phyloP scores from a whole-genome alignment of 2,113 vertebrate genomes.

The Ornithorhynchus anatinus region DNA sequence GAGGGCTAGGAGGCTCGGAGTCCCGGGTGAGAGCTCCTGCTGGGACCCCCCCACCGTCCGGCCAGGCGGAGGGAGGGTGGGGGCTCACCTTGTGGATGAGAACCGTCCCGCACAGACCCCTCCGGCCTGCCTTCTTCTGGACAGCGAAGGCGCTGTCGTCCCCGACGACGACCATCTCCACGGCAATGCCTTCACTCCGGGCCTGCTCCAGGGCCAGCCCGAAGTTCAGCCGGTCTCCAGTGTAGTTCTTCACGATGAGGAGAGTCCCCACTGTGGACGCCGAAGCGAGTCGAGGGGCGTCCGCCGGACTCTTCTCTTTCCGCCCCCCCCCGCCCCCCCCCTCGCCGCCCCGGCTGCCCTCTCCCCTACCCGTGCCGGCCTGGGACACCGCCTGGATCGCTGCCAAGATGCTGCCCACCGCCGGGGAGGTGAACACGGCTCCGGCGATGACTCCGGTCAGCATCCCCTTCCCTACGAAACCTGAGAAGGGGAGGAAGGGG shows the following conservation, averaged over 20 bases:
- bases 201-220: slow-evolving; percentile 90
- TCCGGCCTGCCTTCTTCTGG: slow-evolving; percentile 83
- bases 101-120: slow-evolving; percentile 89
- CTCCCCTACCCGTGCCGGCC: slow-evolving; percentile 76
- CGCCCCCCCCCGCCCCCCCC: too few relatives aligned
- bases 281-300: neutral
- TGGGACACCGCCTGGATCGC: slow-evolving; percentile 81
- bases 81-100: slow-evolving; percentile 90
- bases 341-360: fast-evolving
- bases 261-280: slow-evolving; percentile 73
- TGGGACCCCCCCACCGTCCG: too few relatives aligned
- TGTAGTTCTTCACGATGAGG: slow-evolving; percentile 96
- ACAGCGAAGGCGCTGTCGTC: slow-evolving; percentile 87
- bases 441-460: slow-evolving; percentile 89
- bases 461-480: slow-evolving; percentile 93
- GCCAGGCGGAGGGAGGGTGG: too few relatives aligned
- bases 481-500: slow-evolving; percentile 53
- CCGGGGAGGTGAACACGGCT: slow-evolving; percentile 88
- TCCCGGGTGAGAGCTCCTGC: fast-evolving
- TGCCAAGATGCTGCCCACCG: slow-evolving; percentile 87
- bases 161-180: slow-evolving; percentile 86
- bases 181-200: slow-evolving; percentile 69
- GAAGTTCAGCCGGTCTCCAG: slow-evolving; percentile 93
- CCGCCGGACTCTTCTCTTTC: neutral
- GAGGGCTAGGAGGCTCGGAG: neutral